phyloP scores from a whole-genome alignment of 1,140 invertebrate species.

The Cheumatopsyche charites region DNA sequence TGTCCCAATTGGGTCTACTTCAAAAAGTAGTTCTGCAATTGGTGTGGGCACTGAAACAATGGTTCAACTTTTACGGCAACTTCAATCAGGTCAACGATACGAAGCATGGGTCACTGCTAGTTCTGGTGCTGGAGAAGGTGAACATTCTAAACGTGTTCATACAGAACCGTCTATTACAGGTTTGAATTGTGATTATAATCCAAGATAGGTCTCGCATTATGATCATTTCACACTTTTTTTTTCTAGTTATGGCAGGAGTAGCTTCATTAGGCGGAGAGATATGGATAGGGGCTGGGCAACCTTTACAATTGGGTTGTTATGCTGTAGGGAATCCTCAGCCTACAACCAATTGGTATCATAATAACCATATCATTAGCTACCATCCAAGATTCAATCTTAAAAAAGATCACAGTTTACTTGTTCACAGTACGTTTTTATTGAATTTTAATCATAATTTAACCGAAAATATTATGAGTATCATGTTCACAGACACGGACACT shows the following conservation, averaged over 20 bases:
- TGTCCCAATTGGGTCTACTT: conserved; percentile 16
- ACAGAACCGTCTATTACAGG: conserved; percentile 51
- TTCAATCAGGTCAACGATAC: conserved; percentile 66
- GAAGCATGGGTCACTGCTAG: conserved; percentile 86
- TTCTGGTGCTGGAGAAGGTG: conserved; percentile 78
- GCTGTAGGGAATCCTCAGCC: conserved; percentile 69
- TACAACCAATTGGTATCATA: conserved; percentile 68
- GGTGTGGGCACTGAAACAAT: conserved; percentile 26
- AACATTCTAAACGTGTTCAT: conserved; percentile 54
- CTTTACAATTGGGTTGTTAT: conserved; percentile 63
- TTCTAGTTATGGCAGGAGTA: conserved; percentile 58
- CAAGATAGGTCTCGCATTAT: neutral
- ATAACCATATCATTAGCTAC: conserved; percentile 66
- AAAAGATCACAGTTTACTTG: conserved; percentile 66
- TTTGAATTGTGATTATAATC: neutral
- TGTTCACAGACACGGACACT: conserved; percentile 60
- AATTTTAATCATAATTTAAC: neutral
- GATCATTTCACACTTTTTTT: conserved; percentile 14
- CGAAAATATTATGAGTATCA: neutral
- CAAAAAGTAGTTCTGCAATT: neutral
- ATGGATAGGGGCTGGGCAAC: conserved; percentile 54
- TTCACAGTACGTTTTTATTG: conserved; percentile 62
- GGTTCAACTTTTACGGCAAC: conserved; percentile 30
- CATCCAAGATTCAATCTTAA: conserved; percentile 67
- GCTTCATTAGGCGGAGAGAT: conserved; percentile 56